Conservation (phyloP, 37 sponge, comb jelly and placozoan genomes). For the Oscarella lobularis region DNA sequence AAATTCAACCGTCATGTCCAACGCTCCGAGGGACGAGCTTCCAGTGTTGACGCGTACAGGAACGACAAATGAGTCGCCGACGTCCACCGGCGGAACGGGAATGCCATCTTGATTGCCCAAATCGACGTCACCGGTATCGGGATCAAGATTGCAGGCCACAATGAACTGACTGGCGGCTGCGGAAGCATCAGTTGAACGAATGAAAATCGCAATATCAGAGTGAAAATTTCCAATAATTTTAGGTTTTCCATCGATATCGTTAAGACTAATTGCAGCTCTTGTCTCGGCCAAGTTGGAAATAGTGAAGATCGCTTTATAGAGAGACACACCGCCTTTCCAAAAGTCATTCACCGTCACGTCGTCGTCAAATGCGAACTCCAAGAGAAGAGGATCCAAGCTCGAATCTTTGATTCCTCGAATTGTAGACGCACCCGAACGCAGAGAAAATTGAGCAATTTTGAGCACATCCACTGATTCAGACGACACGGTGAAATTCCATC, state of each 20-base stretch:
- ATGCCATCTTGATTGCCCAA: background rate
- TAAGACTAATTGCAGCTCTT: no score
- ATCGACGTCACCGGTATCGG: background rate
- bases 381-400: slow-evolving; percentile 11
- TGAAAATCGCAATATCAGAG: no score
- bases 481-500: slow-evolving; percentile 9
- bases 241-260: no score
- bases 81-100: background rate
- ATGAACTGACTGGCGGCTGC: no score
- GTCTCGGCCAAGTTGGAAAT: no score
- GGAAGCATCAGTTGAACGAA: no score
- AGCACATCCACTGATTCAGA: slow-evolving; percentile 8
- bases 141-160: background rate
- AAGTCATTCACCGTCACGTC: background rate
- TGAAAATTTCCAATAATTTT: no score
- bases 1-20: background rate
- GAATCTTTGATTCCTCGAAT: slow-evolving; percentile 14
- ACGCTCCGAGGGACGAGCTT: background rate
- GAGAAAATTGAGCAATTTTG: slow-evolving; percentile 1
- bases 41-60: slow-evolving; percentile 1
- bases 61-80: background rate
- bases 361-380: slow-evolving; percentile 25
- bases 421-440: slow-evolving; percentile 11
- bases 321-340: background rate
- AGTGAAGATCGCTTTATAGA: no score